Evolutionary conservation across 2,888 invertebrate species (phyloP).

Genomic region (Branchellion lobata): DNA sequence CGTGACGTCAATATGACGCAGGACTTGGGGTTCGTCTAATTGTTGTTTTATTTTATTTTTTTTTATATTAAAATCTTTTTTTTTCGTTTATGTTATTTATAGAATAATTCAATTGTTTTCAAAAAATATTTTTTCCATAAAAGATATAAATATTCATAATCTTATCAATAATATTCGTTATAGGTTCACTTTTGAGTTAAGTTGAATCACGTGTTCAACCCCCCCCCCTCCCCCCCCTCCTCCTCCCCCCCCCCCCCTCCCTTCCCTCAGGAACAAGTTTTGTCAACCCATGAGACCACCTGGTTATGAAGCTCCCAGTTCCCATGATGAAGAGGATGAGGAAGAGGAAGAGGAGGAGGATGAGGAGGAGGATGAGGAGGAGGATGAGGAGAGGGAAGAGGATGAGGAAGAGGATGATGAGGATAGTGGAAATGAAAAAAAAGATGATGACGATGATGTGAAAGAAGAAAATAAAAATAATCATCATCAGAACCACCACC

Average conservation of each 20-base stretch:
- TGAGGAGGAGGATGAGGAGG: too few relatives aligned
- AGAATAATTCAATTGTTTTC: too few relatives aligned
- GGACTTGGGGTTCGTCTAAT: constrained; percentile 48
- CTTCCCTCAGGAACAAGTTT: constrained; percentile 19
- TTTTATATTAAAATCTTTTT: background rate
- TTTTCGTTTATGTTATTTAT: too few relatives aligned
- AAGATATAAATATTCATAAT: too few relatives aligned
- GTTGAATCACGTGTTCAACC: too few relatives aligned
- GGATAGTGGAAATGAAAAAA: background rate
- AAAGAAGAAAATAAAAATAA: background rate
- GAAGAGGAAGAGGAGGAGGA: background rate
- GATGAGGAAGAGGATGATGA: constrained; percentile 3
- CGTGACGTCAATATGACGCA: constrained; percentile 73
- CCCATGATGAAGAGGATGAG: background rate
- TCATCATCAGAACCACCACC: background rate
- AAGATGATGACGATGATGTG: too few relatives aligned
- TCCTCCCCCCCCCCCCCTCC: too few relatives aligned
- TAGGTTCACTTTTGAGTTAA: too few relatives aligned
- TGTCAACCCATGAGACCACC: background rate
- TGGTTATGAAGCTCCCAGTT: background rate
- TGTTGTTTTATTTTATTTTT: too few relatives aligned
- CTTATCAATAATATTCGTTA: too few relatives aligned
- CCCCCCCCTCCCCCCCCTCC: too few relatives aligned
- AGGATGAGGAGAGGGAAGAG: constrained; percentile 1
- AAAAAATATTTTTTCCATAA: too few relatives aligned